phyloP scores from a whole-genome alignment of 2,888 invertebrate species.

The Malachius bipustulatus region DNA sequence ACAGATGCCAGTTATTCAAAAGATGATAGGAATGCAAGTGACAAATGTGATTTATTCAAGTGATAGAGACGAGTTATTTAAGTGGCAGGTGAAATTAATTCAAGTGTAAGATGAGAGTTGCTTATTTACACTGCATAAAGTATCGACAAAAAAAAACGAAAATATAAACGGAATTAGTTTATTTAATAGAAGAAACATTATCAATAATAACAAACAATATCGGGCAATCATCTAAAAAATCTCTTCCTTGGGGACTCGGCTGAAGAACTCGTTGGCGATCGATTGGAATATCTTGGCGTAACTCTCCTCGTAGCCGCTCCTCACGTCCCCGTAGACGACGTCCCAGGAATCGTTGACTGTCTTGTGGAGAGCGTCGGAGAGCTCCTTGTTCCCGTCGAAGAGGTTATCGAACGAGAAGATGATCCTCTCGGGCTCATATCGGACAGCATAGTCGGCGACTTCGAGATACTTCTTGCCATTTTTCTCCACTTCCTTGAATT shows the following conservation, averaged over 20 bases:
- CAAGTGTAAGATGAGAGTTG: no score
- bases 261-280: not conserved
- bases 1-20: no score
- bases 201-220: no score
- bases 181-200: no score
- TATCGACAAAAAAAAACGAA: no score
- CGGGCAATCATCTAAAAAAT: not conserved
- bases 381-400: slow-evolving; percentile 21
- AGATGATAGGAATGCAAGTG: no score
- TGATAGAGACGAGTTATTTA: no score
- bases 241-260: slow-evolving; percentile 1
- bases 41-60: no score
- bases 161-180: no score
- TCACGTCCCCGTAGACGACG: slow-evolving; percentile 19
- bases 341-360: slow-evolving; percentile 23
- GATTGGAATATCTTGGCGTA: slow-evolving; percentile 9
- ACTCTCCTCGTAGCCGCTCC: slow-evolving; percentile 16
- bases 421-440: not conserved
- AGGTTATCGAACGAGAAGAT: slow-evolving; percentile 19
- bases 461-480: not conserved
- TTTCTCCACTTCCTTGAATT: not conserved
- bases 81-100: no score
- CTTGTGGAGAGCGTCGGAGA: slow-evolving; percentile 18
- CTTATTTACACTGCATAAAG: no score
- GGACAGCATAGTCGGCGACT: not conserved